Base-by-base conservation (phyloP, 1,140 invertebrate genomes). In the Brachionus paranguensis region DNA sequence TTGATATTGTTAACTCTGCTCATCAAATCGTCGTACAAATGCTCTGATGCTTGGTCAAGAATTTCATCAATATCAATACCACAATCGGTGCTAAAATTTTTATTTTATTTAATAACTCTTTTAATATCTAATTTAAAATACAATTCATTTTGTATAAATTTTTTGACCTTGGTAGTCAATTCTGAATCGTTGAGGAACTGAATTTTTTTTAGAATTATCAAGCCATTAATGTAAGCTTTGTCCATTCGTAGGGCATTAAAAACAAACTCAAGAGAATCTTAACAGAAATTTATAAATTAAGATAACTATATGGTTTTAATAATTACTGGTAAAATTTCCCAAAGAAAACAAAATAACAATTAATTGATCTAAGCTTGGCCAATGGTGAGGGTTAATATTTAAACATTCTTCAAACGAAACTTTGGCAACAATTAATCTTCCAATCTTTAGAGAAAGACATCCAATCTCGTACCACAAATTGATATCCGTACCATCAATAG, bases 381-480 rank as follows among this genome's bases (percentile, higher is more conserved):
- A 81, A 47, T 81, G 64, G 6, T 20, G 33, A 14, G 50, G 12
- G 29, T 81, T 68, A 4, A 81, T 24, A 17, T 68, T 43, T 41
- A 81, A 27, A 17, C 78, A 64, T 45, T 81, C 37, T 14, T 81
- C 50, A 81, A 81, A 81, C 4, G 50, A 27, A 11, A 60, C 27
- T 65, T 68, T 60, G n/a, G 78, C 33, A 43, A 81, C 60, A 12
- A 64, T 24, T 33, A 81, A 24, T 68, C 60, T 64, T 11, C 43
- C 53, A 27, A 68, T 24, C 11, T 64, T 60, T 5, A 81, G 14
- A 17, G 78, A 60, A 12, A 64, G 17, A 43, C 37, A 68, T 11
- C 78, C 78, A 11, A 81, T 60, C 41, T 81, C 78, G 20, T 41
- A 81, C 78, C 78, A 81, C 11, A 81, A 45, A 64, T 68, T 64